These are phyloP conservation scores for Cremastinae sp. DNA, from an alignment of 2,888 invertebrate species.

Conservation along the genomic window DNA sequence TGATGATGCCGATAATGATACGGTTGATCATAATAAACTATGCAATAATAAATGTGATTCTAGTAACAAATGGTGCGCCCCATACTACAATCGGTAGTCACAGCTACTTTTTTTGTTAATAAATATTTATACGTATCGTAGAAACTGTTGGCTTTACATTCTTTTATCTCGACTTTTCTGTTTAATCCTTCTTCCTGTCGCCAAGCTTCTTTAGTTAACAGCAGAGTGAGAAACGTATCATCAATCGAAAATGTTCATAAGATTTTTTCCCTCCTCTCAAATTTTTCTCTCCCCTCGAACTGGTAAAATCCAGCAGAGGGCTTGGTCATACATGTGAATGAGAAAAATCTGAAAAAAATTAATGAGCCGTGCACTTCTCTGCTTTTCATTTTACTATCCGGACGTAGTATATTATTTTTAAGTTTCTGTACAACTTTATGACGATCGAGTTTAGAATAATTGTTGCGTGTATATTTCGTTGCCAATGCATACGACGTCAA, in stretches of 20 bases:
- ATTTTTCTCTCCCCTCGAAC: constrained; percentile 1
- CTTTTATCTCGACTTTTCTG: constrained; percentile 17
- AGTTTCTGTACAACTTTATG: constrained; percentile 55
- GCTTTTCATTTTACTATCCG: background rate
- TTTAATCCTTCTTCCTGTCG: constrained; percentile 5
- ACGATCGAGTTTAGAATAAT: constrained; percentile 53
- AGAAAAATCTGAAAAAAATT: constrained; percentile 44
- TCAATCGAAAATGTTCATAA: constrained; percentile 47
- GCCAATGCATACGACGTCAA: constrained; percentile 54
- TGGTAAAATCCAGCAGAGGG: constrained; percentile 45
- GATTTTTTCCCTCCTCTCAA: constrained; percentile 49
- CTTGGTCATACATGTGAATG: constrained; percentile 22
- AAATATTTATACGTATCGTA: constrained; percentile 43
- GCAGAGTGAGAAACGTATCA: constrained; percentile 45
- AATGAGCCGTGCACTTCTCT: constrained; percentile 23
- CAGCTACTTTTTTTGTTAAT: constrained; percentile 38
- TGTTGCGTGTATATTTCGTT: constrained; percentile 59
- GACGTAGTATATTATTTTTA: constrained; percentile 10
- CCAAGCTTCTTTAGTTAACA: constrained; percentile 19
- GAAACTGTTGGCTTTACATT: constrained; percentile 42
- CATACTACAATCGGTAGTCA: constrained; percentile 39
- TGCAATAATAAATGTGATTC: constrained; percentile 51
- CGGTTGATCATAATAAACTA: constrained; percentile 27
- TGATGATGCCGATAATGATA: constrained; percentile 42
- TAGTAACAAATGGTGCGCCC: constrained; percentile 54